phyloP scores from a whole-genome alignment of 2,113 vertebrate species.

The Corydoras maculifer region DNA sequence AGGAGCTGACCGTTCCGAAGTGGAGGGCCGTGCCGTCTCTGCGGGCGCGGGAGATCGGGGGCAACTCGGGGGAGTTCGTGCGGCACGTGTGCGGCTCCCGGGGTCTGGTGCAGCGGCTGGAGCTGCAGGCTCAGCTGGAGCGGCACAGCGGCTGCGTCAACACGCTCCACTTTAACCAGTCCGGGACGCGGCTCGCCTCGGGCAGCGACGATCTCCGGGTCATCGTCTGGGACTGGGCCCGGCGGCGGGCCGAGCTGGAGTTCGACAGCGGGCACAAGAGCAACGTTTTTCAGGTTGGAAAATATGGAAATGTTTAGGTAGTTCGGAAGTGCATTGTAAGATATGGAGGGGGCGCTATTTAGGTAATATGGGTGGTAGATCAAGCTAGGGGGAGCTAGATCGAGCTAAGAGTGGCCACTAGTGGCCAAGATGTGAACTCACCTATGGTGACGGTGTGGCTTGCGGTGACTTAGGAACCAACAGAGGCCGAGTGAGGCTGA shows the following conservation, averaged over 20 bases:
- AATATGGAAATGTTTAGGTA: too few species aligned
- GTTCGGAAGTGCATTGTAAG: too few species aligned
- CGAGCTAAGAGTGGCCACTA: too few species aligned
- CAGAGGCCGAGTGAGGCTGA: too few species aligned
- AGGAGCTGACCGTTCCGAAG: constrained; percentile 68
- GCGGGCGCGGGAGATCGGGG: constrained; percentile 76
- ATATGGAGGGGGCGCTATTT: too few species aligned
- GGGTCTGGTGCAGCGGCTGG: constrained; percentile 83
- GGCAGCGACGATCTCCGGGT: constrained; percentile 92
- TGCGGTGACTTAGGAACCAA: too few species aligned
- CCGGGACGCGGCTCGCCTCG: constrained; percentile 85
- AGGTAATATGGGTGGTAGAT: too few species aligned
- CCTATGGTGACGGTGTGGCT: too few species aligned
- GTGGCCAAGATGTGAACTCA: too few species aligned
- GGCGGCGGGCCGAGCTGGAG: constrained; percentile 76
- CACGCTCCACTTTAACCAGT: constrained; percentile 94
- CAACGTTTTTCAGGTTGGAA: constrained; percentile 89
- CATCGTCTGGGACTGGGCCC: constrained; percentile 92
- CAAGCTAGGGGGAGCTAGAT: too few species aligned
- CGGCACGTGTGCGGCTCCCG: constrained; percentile 80
- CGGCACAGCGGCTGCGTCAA: constrained; percentile 91
- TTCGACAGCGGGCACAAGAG: constrained; percentile 96
- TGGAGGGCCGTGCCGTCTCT: constrained; percentile 80
- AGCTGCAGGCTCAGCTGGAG: constrained; percentile 84
- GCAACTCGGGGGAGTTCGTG: constrained; percentile 72